A percentile compares a stretch with the other conserved stretches of the same genome.
Conservation (phyloP, 1,140 invertebrate species). For the Leptopilina boulardi region DNA sequence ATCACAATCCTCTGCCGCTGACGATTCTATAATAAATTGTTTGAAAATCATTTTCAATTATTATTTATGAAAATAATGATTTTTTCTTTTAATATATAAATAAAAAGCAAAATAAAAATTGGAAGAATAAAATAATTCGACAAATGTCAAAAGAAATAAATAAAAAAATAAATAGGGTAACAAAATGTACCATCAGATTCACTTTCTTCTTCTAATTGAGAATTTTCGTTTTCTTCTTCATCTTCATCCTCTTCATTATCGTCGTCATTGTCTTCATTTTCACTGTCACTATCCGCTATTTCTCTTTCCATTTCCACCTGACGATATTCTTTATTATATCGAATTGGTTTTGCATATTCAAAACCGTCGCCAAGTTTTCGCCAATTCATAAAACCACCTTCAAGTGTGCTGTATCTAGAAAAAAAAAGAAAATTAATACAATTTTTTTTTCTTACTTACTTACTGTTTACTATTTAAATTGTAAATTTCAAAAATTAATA, state of each 20-base stretch:
- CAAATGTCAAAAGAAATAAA: too few species aligned
- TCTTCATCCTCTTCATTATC: conserved; percentile 64
- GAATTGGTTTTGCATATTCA: conserved; percentile 77
- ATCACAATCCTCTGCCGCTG: conserved; percentile 73
- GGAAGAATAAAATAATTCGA: not conserved
- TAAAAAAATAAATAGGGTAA: conserved; percentile 26
- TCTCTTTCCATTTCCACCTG: conserved; percentile 75
- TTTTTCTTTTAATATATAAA: too few species aligned
- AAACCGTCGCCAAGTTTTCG: conserved; percentile 74
- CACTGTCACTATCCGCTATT: conserved; percentile 64
- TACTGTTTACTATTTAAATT: too few species aligned
- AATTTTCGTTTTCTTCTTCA: conserved; percentile 62
- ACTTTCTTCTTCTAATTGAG: conserved; percentile 49
- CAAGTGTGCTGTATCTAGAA: conserved; percentile 70
- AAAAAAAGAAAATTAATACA: not conserved
- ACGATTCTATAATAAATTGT: conserved; percentile 58
- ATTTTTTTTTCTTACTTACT: too few species aligned
- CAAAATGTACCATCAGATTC: conserved; percentile 56
- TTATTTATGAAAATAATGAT: too few species aligned
- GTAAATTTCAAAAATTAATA: too few species aligned
- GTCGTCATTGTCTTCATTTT: conserved; percentile 60
- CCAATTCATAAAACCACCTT: conserved; percentile 76
- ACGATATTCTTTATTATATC: conserved; percentile 78
- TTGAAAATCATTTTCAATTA: too few species aligned
- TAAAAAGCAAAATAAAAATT: conserved; percentile 28